A percentile compares a stretch with the other conserved stretches of the same genome.
These are phyloP conservation scores for Dimorphilus gyrociliatus DNA, from an alignment of 2,888 invertebrate species.

Conservation along the genomic window DNA sequence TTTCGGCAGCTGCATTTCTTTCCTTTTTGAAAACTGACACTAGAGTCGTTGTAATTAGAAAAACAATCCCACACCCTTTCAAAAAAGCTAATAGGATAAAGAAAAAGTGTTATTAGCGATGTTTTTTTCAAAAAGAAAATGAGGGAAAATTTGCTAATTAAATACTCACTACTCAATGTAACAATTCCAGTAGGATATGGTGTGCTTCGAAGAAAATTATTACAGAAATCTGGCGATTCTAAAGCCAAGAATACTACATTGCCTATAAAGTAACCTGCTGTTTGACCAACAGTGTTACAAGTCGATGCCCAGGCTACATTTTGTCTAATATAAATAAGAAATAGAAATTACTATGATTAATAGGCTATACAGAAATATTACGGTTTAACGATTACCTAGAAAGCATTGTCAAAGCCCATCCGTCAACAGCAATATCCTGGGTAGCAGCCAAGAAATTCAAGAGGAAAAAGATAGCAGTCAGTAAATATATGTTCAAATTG, in stretches of 20 bases:
- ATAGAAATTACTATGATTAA: no score
- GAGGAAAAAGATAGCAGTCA: conserved; percentile 71
- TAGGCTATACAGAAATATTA: no score
- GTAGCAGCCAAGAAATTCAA: conserved; percentile 93
- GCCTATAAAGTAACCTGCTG: conserved; percentile 87
- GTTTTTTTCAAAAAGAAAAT: conserved; percentile 4
- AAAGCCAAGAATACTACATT: conserved; percentile 89
- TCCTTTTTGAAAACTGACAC: conserved; percentile 77
- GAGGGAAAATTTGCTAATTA: no score
- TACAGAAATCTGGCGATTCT: conserved; percentile 89
- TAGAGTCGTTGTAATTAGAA: conserved; percentile 71
- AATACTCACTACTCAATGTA: conserved; percentile 38
- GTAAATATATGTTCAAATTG: conserved; percentile 20
- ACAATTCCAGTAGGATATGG: conserved; percentile 54
- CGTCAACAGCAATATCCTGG: conserved; percentile 98
- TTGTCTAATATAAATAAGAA: conserved; percentile 43
- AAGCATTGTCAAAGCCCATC: conserved; percentile 97
- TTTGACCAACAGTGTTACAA: conserved; percentile 96
- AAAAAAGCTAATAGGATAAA: conserved; percentile 53
- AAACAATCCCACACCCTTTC: conserved; percentile 83
- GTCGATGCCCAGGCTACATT: conserved; percentile 98
- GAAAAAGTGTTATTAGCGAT: conserved; percentile 1
- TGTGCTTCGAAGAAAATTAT: conserved; percentile 61
- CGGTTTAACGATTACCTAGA: conserved; percentile 49
- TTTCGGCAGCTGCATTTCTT: conserved; percentile 39